Conservation (phyloP, 35 echinoderm and acorn worm genomes). For the Patiria miniata region DNA sequence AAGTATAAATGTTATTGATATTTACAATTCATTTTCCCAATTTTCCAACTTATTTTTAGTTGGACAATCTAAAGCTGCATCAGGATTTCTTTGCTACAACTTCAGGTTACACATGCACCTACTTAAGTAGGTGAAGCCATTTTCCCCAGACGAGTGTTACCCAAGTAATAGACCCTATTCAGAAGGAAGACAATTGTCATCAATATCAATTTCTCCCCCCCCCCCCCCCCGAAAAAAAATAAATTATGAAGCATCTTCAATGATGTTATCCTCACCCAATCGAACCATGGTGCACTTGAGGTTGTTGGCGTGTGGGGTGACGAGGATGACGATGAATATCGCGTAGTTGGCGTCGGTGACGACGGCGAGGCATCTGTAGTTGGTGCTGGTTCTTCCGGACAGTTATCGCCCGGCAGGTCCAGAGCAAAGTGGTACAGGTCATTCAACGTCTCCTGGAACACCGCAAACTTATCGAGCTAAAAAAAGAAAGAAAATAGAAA, state of each 20-base stretch:
- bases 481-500: background rate
- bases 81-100: too few relatives aligned
- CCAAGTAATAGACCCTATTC: too few relatives aligned
- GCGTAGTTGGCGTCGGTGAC: background rate
- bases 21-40: too few relatives aligned
- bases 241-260: background rate
- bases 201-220: too few relatives aligned
- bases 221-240: too few relatives aligned
- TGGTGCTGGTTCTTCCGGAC: constrained; percentile 60
- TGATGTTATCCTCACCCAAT: background rate
- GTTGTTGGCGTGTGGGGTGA: background rate
- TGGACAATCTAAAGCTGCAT: too few relatives aligned
- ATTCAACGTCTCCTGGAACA: constrained; percentile 78
- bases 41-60: too few relatives aligned
- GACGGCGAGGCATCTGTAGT: constrained; percentile 18
- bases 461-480: constrained; percentile 82
- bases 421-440: constrained; percentile 76
- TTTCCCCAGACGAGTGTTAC: too few relatives aligned
- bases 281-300: background rate
- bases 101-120: too few relatives aligned
- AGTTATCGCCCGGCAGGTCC: constrained; percentile 79
- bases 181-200: too few relatives aligned
- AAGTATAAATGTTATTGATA: too few relatives aligned
- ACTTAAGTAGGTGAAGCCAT: too few relatives aligned
- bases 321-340: background rate